Conservation (phyloP, 2,888 invertebrate genomes). For the Eurois occulta region DNA sequence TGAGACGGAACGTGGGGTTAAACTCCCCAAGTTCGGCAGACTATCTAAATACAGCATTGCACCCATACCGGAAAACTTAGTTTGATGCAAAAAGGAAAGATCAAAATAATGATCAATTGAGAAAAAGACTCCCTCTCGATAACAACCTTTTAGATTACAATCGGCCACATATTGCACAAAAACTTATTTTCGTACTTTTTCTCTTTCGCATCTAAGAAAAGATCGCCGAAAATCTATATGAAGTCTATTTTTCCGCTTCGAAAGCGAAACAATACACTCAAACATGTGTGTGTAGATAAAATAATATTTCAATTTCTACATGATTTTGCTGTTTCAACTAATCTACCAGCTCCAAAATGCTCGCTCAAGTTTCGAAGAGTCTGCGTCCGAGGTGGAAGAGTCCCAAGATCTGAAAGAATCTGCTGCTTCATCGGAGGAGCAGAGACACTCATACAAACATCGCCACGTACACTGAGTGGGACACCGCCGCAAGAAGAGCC, state of each 20-base stretch:
- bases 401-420: slow-evolving; percentile 47
- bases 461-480: slow-evolving; percentile 15
- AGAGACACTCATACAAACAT: slow-evolving; percentile 33
- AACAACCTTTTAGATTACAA: too few species aligned
- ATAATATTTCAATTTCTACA: not conserved
- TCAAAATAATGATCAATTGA: too few species aligned
- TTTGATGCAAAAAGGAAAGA: too few species aligned
- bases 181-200: too few species aligned
- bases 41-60: too few species aligned
- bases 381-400: slow-evolving; percentile 14
- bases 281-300: too few species aligned
- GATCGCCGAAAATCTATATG: not conserved
- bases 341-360: slow-evolving; percentile 40
- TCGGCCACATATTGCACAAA: too few species aligned
- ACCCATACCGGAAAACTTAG: too few species aligned
- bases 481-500: slow-evolving; percentile 36
- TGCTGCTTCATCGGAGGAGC: slow-evolving; percentile 35
- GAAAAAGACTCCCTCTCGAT: too few species aligned
- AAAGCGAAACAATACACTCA: not conserved
- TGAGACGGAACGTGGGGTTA: too few species aligned
- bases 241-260: not conserved
- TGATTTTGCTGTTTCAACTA: slow-evolving; percentile 53
- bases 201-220: too few species aligned
- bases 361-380: slow-evolving; percentile 33
- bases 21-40: too few species aligned